phyloP scores from a whole-genome alignment of 2,888 invertebrate genomes.

The Acholoe squamosa region DNA sequence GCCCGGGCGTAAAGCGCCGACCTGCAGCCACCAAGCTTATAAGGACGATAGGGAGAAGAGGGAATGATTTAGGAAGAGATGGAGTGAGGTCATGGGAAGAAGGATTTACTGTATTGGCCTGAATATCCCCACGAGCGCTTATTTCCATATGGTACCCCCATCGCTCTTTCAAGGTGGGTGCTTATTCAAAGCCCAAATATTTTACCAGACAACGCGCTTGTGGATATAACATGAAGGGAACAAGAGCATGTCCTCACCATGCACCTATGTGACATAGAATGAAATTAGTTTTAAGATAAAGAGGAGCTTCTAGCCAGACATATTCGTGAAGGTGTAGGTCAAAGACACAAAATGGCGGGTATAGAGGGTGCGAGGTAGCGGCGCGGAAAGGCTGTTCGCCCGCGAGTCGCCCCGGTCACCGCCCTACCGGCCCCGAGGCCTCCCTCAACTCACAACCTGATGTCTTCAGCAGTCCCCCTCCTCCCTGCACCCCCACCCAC shows the following conservation, averaged over 20 bases:
- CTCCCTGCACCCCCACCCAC: conserved; percentile 1
- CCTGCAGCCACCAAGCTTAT: neutral
- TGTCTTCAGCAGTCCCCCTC: neutral
- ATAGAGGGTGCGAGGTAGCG: conserved; percentile 25
- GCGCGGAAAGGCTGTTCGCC: conserved; percentile 56
- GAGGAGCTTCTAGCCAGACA: no score
- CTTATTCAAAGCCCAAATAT: no score
- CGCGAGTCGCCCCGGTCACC: conserved; percentile 57
- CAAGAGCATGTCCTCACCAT: no score
- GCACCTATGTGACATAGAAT: no score
- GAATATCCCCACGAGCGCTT: neutral
- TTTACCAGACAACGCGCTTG: no score
- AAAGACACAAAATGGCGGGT: neutral
- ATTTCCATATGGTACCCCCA: no score
- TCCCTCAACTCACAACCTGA: neutral
- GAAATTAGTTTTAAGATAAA: no score
- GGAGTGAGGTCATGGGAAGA: neutral
- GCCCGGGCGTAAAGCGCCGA: conserved; percentile 12
- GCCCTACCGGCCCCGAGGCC: conserved; percentile 34
- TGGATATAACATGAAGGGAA: no score
- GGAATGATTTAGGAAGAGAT: neutral
- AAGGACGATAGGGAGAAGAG: neutral
- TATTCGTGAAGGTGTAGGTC: no score
- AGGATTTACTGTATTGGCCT: neutral
- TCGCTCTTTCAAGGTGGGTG: no score